These are phyloP conservation scores for Odontophorus gujanensis DNA, from an alignment of 2,113 vertebrate species.

Conservation along the genomic window DNA sequence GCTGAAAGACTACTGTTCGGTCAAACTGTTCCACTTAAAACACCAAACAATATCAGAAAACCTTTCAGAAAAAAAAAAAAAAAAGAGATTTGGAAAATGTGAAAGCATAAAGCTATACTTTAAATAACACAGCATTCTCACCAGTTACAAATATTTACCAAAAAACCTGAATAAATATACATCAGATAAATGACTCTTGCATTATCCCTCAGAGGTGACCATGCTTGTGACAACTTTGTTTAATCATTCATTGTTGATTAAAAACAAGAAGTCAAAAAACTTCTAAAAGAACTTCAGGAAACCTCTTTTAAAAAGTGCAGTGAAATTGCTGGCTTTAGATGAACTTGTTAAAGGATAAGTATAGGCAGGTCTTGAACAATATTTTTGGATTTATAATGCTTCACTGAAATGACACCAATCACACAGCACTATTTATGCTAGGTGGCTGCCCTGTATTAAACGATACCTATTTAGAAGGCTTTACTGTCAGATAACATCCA, in stretches of 20 bases:
- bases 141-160: not conserved
- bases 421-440: constrained; percentile 10
- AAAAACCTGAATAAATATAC: not conserved
- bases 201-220: not conserved
- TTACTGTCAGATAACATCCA: constrained; percentile 20
- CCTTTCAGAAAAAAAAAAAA: not conserved
- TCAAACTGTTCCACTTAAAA: not conserved
- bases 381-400: not conserved
- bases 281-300: not conserved
- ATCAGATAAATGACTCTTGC: not conserved
- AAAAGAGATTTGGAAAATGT: not conserved
- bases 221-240: not conserved
- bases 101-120: not conserved
- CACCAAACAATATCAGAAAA: not conserved
- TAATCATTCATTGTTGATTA: not conserved
- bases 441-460: constrained; percentile 9
- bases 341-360: not conserved
- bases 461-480: not conserved
- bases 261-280: not conserved
- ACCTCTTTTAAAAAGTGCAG: not conserved
- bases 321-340: not conserved
- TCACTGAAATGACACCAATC: not conserved
- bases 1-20: constrained; percentile 12
- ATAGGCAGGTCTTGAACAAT: not conserved
- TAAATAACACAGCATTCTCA: not conserved